These are phyloP conservation scores for Remorina albescens DNA, from an alignment of 2,797 vertebrate genomes.

Conservation along the genomic window DNA sequence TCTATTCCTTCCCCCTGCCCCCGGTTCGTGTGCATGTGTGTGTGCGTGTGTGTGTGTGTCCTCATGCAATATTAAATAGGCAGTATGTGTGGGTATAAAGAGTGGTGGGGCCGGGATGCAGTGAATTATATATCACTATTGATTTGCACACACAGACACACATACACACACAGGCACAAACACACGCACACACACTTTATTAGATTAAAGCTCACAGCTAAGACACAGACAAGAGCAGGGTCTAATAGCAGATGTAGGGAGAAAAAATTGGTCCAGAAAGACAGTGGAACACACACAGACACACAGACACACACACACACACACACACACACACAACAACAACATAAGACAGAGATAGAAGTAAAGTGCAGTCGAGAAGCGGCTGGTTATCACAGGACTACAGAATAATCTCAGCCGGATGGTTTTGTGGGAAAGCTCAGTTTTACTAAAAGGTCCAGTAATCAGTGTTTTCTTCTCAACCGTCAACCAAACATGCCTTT, in stretches of 20 bases:
- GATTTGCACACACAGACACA: constrained; percentile 85
- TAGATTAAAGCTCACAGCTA: constrained; percentile 76
- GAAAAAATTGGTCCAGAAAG: constrained; percentile 34
- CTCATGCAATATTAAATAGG: constrained; percentile 99
- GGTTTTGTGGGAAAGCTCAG: constrained; percentile 1
- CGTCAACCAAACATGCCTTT: too few species aligned
- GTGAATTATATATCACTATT: constrained; percentile 99
- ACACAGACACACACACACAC: constrained; percentile 8
- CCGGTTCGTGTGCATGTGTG: too few species aligned
- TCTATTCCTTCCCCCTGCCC: constrained; percentile 61
- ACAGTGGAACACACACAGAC: constrained; percentile 9
- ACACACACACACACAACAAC: constrained; percentile 18
- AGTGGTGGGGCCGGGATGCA: constrained; percentile 95
- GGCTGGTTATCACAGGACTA: background rate
- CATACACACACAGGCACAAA: constrained; percentile 22
- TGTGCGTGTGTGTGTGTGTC: constrained; percentile 77
- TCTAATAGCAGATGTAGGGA: constrained; percentile 47
- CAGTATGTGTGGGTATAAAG: constrained; percentile 98
- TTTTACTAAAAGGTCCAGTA: background rate
- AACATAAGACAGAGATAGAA: background rate
- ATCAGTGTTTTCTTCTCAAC: background rate
- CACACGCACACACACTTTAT: constrained; percentile 64
- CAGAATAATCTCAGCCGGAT: background rate
- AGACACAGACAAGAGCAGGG: constrained; percentile 67
- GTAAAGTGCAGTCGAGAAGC: background rate